Conservation (phyloP, 2,888 invertebrate genomes). For the Agriopis marginaria region DNA sequence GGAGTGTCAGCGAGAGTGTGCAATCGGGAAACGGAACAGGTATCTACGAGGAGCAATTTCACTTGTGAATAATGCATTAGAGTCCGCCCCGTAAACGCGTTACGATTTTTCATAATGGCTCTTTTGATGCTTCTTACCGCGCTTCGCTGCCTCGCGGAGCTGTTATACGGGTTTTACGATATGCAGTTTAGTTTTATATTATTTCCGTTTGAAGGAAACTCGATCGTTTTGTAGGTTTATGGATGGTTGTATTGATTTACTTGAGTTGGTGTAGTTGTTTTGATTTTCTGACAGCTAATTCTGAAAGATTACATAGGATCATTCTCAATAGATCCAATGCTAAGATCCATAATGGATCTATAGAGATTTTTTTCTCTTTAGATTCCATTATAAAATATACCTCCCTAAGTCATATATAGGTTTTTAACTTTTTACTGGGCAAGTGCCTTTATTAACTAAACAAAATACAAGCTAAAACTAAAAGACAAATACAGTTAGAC, state of each 20-base stretch:
- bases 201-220: conserved; percentile 43
- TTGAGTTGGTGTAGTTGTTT: too few relatives aligned
- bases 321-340: too few relatives aligned
- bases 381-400: too few relatives aligned
- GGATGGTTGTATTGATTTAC: conserved; percentile 1
- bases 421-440: too few relatives aligned
- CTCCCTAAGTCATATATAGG: too few relatives aligned
- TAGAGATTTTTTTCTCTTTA: too few relatives aligned
- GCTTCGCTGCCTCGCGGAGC: conserved; percentile 44
- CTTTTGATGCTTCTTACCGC: conserved; percentile 70
- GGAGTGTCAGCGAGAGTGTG: not conserved
- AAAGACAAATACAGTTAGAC: too few relatives aligned
- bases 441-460: too few relatives aligned
- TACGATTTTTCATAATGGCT: conserved; percentile 86
- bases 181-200: conserved; percentile 74
- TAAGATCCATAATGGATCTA: too few relatives aligned
- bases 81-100: conserved; percentile 83
- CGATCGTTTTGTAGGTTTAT: conserved; percentile 16
- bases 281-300: too few relatives aligned
- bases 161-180: conserved; percentile 67
- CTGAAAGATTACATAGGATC: too few relatives aligned
- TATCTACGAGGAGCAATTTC: conserved; percentile 74
- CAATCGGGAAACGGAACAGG: conserved; percentile 56
- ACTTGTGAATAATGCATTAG: conserved; percentile 78
- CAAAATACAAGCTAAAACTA: too few relatives aligned